Percentiles rank a stretch among this genome's conserved stretches.
Conservation (phyloP, 1,140 invertebrate genomes). For the Mactra quadrangularis region DNA sequence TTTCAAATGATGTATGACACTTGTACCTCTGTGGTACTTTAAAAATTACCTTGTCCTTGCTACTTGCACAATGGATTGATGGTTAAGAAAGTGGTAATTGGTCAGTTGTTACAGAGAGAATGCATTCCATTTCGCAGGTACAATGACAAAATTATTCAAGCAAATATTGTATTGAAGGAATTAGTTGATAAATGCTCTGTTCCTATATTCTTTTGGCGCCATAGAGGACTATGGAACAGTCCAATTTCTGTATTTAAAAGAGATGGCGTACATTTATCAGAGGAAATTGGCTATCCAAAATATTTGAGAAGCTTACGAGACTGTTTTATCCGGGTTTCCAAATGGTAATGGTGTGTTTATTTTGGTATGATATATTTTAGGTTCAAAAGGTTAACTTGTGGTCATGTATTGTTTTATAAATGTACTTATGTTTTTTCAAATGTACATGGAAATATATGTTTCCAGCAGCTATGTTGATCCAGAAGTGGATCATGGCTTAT, state of each 20-base stretch:
- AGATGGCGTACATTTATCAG: constrained; percentile 27
- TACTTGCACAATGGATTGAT: neutral
- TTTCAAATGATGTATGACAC: too few species aligned
- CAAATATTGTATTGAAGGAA: neutral
- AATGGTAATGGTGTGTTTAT: too few species aligned
- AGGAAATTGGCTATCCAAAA: constrained; percentile 17
- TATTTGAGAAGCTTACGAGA: constrained; percentile 4
- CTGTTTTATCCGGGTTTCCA: neutral
- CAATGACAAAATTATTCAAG: neutral
- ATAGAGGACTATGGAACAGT: neutral
- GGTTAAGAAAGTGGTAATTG: neutral
- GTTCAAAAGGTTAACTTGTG: too few species aligned
- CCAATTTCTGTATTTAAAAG: neutral
- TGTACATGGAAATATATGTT: too few species aligned
- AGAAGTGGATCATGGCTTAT: too few species aligned
- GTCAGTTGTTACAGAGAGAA: neutral
- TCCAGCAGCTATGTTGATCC: too few species aligned
- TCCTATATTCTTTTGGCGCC: constrained; percentile 3
- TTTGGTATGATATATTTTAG: too few species aligned
- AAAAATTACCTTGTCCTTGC: too few species aligned
- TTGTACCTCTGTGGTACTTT: too few species aligned
- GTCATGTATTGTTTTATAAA: too few species aligned
- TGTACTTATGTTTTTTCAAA: too few species aligned
- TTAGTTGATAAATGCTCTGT: neutral
- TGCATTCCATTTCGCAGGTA: neutral